Evolutionary conservation across 2,797 vertebrate genomes (phyloP).

Genomic region (Poeciliopsis infans): DNA sequence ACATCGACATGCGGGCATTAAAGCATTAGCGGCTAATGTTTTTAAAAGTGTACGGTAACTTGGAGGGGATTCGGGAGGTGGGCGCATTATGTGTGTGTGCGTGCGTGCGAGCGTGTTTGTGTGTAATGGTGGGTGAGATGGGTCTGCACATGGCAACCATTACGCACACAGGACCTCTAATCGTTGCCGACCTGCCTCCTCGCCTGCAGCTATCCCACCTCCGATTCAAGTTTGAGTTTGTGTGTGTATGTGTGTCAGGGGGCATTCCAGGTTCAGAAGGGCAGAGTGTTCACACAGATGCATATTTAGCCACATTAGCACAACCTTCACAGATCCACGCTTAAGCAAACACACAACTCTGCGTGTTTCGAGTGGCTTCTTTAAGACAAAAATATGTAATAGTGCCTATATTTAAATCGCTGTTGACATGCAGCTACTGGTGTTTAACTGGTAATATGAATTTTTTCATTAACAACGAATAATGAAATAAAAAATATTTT

Average conservation of each 20-base stretch:
- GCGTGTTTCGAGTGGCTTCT: conserved; percentile 27
- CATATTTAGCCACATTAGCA: conserved; percentile 75
- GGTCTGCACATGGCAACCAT: conserved; percentile 86
- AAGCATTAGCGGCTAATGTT: conserved; percentile 86
- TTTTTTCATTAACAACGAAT: conserved; percentile 16
- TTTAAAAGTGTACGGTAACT: conserved; percentile 84
- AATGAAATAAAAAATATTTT: conserved; percentile 12
- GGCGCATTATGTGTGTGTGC: conserved; percentile 28
- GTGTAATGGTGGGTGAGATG: conserved; percentile 81
- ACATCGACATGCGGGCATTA: conserved; percentile 79
- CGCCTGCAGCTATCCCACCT: conserved; percentile 83
- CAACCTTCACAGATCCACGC: conserved; percentile 40
- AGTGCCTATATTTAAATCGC: conserved; percentile 31
- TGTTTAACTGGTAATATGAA: conserved; percentile 29
- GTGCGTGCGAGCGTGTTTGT: conserved; percentile 35
- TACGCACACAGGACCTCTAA: conserved; percentile 83
- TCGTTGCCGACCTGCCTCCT: conserved; percentile 81
- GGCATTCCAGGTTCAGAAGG: conserved; percentile 83
- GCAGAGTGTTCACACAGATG: conserved; percentile 82
- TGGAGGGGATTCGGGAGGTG: conserved; percentile 71
- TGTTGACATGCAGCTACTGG: conserved; percentile 10
- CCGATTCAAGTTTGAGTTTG: conserved; percentile 66
- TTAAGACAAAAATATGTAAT: conserved; percentile 42
- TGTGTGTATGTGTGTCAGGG: conserved; percentile 66
- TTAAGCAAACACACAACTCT: conserved; percentile 25